A percentile compares a stretch with the other conserved stretches of the same genome.
phyloP scores from a whole-genome alignment of 35 echinoderm and acorn worm species.

The Eucidaris tribuloides region DNA sequence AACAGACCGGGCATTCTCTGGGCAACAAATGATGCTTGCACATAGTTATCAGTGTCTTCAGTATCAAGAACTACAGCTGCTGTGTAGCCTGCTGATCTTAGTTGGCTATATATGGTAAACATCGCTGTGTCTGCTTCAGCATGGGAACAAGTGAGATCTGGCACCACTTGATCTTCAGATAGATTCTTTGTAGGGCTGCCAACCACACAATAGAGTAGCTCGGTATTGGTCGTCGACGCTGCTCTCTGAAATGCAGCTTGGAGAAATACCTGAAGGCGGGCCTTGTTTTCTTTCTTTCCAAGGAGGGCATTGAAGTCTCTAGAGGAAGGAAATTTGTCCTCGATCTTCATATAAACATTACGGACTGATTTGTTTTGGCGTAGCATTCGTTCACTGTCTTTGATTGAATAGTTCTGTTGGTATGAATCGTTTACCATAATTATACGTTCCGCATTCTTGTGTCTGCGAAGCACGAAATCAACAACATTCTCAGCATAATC shows the following conservation, averaged over 20 bases:
- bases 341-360: constrained; percentile 5
- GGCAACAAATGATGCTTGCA: constrained; percentile 52
- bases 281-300: constrained; percentile 49
- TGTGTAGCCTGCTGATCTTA: constrained; percentile 39
- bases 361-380: not conserved
- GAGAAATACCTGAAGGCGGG: constrained; percentile 41
- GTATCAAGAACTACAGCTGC: constrained; percentile 34
- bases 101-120: constrained; percentile 42
- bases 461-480: not conserved
- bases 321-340: constrained; percentile 34
- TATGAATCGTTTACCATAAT: constrained; percentile 9
- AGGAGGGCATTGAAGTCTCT: constrained; percentile 42
- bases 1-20: constrained; percentile 29
- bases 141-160: constrained; percentile 43
- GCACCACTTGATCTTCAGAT: constrained; percentile 13
- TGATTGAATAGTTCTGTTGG: constrained; percentile 6
- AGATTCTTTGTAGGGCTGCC: constrained; percentile 39
- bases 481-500: not conserved
- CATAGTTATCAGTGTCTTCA: constrained; percentile 54
- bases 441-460: not conserved
- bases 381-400: constrained; percentile 20
- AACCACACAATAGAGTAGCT: constrained; percentile 54
- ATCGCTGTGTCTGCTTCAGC: constrained; percentile 60
- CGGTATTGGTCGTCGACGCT: constrained; percentile 9
- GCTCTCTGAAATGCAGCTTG: constrained; percentile 31